Conservation (phyloP, 2,113 vertebrate species). For the Oenanthe melanoleuca region DNA sequence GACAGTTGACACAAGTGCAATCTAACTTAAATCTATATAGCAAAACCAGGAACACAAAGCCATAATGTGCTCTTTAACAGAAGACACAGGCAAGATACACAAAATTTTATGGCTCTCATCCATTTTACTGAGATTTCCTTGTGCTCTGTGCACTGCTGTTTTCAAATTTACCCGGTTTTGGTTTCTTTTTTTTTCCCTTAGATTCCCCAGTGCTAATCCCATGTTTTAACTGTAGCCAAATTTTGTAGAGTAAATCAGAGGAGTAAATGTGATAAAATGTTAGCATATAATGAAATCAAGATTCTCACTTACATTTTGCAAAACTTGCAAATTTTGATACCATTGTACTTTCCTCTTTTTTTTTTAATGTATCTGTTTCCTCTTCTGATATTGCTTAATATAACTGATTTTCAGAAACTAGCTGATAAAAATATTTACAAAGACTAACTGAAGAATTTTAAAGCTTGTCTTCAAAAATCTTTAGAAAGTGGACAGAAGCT, state of each 20-base stretch:
- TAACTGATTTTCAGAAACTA: constrained; percentile 54
- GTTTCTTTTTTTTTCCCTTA: not conserved
- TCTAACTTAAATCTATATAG: not conserved
- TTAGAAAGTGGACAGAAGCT: not conserved
- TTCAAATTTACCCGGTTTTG: not conserved
- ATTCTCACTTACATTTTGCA: not conserved
- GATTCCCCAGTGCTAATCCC: not conserved
- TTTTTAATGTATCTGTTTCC: not conserved
- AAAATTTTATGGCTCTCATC: not conserved
- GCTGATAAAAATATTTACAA: constrained; percentile 55
- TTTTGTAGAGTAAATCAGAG: not conserved
- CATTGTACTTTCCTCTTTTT: not conserved
- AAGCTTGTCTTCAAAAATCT: constrained; percentile 18
- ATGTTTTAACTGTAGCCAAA: not conserved
- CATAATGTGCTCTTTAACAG: not conserved
- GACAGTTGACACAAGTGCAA: not conserved
- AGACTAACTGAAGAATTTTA: constrained; percentile 39
- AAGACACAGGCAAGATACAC: not conserved
- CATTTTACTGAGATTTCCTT: not conserved
- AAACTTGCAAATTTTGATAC: not conserved
- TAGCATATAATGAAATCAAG: not conserved
- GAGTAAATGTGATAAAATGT: not conserved
- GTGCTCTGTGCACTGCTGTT: not conserved
- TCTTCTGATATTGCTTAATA: constrained; percentile 11
- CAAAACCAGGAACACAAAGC: not conserved